Evolutionary conservation across 2,113 vertebrate genomes (phyloP).

Genomic region (Empidonax alnorum): DNA sequence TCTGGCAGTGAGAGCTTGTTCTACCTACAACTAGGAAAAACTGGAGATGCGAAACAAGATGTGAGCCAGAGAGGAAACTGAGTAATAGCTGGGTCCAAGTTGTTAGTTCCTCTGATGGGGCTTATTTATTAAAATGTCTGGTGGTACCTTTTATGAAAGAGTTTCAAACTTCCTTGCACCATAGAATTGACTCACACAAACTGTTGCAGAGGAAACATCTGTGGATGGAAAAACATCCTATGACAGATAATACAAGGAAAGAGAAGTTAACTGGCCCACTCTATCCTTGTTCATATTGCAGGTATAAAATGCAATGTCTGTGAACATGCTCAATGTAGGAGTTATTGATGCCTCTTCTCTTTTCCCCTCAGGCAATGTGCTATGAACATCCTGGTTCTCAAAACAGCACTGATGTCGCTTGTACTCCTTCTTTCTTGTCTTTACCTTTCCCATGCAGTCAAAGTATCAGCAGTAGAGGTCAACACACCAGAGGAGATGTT

Average conservation of each 20-base stretch:
- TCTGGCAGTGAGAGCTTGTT: not conserved
- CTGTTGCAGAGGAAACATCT: constrained; percentile 48
- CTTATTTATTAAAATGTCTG: not conserved
- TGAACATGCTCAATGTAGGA: not conserved
- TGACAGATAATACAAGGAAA: constrained; percentile 28
- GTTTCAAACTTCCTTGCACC: not conserved
- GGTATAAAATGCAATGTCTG: not conserved
- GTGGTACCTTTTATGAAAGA: not conserved
- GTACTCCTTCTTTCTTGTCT: constrained; percentile 4
- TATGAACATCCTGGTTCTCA: not conserved
- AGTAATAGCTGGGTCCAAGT: not conserved
- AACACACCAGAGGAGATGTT: constrained; percentile 80
- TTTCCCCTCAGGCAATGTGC: not conserved
- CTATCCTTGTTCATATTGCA: not conserved
- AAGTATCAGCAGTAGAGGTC: constrained; percentile 80
- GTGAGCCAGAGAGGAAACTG: constrained; percentile 9
- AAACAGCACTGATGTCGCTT: not conserved
- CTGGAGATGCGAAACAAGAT: not conserved
- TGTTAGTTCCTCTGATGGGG: not conserved
- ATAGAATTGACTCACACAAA: not conserved
- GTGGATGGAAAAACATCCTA: constrained; percentile 36
- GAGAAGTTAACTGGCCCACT: not conserved
- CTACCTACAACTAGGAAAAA: not conserved
- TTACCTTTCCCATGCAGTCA: constrained; percentile 17
- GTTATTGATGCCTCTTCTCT: not conserved